Conservation (phyloP, 2,888 invertebrate genomes). For the Torymus tubicola region DNA sequence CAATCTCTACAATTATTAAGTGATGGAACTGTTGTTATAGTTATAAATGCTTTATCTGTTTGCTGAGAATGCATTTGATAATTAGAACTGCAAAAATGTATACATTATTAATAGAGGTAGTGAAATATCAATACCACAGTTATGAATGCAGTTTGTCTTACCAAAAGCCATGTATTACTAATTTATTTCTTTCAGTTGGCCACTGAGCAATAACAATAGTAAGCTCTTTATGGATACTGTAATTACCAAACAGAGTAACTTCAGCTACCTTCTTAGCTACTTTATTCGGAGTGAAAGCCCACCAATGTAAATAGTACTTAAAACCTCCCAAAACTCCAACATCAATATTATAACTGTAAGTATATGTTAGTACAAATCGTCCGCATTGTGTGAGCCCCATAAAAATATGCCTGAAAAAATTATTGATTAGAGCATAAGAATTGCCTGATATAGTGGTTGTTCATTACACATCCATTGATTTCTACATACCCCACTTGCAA, state of each 20-base stretch:
- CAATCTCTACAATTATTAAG: constrained; percentile 82
- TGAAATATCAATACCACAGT: too few relatives aligned
- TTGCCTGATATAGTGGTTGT: too few relatives aligned
- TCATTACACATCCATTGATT: constrained; percentile 11
- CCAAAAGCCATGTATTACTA: constrained; percentile 84
- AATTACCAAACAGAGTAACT: constrained; percentile 80
- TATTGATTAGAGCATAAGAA: constrained; percentile 44
- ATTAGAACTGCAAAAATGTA: constrained; percentile 64
- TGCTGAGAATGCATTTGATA: constrained; percentile 69
- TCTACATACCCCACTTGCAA: constrained; percentile 72
- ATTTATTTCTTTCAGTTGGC: constrained; percentile 82
- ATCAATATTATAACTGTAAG: constrained; percentile 73
- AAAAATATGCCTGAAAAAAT: constrained; percentile 86
- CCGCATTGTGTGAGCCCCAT: constrained; percentile 98
- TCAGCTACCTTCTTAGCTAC: constrained; percentile 80
- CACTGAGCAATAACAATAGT: constrained; percentile 85
- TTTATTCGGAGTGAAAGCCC: constrained; percentile 80
- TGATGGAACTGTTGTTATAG: constrained; percentile 83
- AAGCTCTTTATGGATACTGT: constrained; percentile 77
- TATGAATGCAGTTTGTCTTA: constrained; percentile 68
- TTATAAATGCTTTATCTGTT: constrained; percentile 80
- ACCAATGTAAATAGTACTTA: constrained; percentile 84
- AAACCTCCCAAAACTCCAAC: constrained; percentile 69
- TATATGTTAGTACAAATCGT: constrained; percentile 93
- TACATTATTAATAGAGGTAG: too few relatives aligned